Percentiles rank a stretch among this genome's conserved stretches.
Conservation (phyloP, 2,797 vertebrate species). For the Chanos chanos region DNA sequence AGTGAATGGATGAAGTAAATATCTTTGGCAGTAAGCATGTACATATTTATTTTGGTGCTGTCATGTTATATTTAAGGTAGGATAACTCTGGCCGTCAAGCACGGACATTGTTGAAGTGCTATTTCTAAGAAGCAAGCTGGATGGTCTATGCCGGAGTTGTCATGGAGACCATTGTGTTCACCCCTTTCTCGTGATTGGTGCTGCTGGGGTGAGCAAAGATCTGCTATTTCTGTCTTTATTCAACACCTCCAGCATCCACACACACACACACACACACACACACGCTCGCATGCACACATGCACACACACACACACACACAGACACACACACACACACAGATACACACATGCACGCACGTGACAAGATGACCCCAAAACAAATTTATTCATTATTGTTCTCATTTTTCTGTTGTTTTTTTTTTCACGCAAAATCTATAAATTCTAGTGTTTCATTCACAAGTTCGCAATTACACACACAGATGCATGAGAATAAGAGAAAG, state of each 20-base stretch:
- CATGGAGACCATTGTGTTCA: conserved; percentile 75
- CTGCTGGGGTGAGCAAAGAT: conserved; percentile 66
- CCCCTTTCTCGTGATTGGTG: conserved; percentile 68
- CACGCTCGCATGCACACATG: conserved; percentile 22
- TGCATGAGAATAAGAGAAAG: too few relatives aligned
- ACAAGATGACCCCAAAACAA: conserved; percentile 12
- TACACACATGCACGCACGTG: conserved; percentile 28
- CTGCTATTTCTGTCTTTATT: conserved; percentile 75
- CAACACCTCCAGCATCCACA: conserved; percentile 65
- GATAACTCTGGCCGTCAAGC: conserved; percentile 50
- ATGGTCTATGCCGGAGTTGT: conserved; percentile 66
- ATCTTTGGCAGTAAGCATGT: conserved; percentile 20
- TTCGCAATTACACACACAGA: too few relatives aligned
- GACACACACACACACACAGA: conserved; percentile 29
- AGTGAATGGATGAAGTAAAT: conserved; percentile 42
- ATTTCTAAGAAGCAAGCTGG: conserved; percentile 51
- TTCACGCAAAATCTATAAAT: too few relatives aligned
- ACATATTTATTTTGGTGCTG: conserved; percentile 39
- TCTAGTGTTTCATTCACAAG: too few relatives aligned
- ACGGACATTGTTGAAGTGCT: conserved; percentile 49
- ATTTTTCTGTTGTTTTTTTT: too few relatives aligned
- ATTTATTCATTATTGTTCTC: too few relatives aligned
- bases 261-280: conserved; percentile 34
- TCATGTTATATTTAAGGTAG: conserved; percentile 40
- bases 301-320: conserved; percentile 28